Evolutionary conservation across 37 sponge, comb jelly and placozoan species (phyloP), one percentile per base, ranked within the genome.

Genomic region (Chondrilla cf. caribensis): DNA sequence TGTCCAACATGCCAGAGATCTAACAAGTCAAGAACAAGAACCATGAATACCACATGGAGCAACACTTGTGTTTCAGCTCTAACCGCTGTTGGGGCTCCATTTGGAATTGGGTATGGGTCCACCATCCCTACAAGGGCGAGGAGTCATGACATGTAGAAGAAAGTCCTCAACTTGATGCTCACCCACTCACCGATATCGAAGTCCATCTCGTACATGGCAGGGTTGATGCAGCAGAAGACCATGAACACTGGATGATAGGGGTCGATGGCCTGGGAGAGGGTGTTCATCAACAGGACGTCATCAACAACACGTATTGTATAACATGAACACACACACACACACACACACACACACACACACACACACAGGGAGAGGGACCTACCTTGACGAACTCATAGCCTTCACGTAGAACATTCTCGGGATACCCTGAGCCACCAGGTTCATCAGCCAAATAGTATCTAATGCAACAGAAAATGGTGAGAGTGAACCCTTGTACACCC

Each of bases 361-460:
- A 67, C 35, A 67, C 68, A 67, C 68, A 29, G 31, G 40, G 42
- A 40, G 0, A 43, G 21, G 5, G 25, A 43, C 76, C 1, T 11
- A 81, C 82, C 82, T 81, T 81, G 21, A 81, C 67, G 65, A 81
- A 62, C n/a, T 65, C 68, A 33, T 81, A 81, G 22, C 42, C 43
- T 29, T 81, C 59, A 21, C 60, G 38, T 11, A 81, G 67, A 24
- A 65, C 29, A 19, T 64, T 66, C 24, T 60, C 64, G 3, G 22
- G 39, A n/a, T 65, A 40, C 0, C 47, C 33, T 0, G 33, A 0
- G 0, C 82, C 82, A 26, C 67, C 82, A 2, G 82, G 82, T 38
- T 81, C 82, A 81, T 81, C 82, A 65, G 82, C 82, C 66, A 81
- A 38, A 65, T 81, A 81, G 68, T 81, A 81, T 57, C 82, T 81